Percentiles rank a stretch among this genome's conserved stretches.
Conservation (phyloP, 1,140 invertebrate species). For the Saxidomus purpurata region DNA sequence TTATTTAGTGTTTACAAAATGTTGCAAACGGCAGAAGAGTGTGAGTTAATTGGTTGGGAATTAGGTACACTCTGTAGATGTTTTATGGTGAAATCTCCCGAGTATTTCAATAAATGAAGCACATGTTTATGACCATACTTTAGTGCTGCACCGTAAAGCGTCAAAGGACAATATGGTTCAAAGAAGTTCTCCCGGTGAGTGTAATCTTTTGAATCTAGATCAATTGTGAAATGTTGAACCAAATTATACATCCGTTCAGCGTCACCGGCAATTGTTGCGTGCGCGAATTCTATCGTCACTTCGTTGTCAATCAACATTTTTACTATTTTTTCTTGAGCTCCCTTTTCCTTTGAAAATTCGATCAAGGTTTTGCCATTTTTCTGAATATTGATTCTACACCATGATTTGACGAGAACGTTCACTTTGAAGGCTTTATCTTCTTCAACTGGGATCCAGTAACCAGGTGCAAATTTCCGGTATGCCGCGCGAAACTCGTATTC, state of each 20-base stretch:
- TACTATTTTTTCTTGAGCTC: slow-evolving; percentile 75
- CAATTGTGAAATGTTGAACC: slow-evolving; percentile 74
- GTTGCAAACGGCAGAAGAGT: background rate
- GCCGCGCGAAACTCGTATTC: slow-evolving; percentile 67
- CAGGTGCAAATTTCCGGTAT: slow-evolving; percentile 77
- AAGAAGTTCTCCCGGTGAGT: slow-evolving; percentile 79
- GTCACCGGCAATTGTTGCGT: slow-evolving; percentile 83
- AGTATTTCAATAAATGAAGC: slow-evolving; percentile 70
- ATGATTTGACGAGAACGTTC: slow-evolving; percentile 81
- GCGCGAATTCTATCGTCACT: slow-evolving; percentile 83
- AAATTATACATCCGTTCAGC: slow-evolving; percentile 75
- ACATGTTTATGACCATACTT: slow-evolving; percentile 80
- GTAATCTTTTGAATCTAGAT: slow-evolving; percentile 76
- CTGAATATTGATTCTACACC: slow-evolving; percentile 82
- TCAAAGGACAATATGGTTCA: slow-evolving; percentile 76
- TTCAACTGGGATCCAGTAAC: slow-evolving; percentile 80
- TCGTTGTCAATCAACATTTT: slow-evolving; percentile 79
- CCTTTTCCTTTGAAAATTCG: slow-evolving; percentile 79
- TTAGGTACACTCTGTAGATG: background rate
- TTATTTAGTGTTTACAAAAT: slow-evolving; percentile 5
- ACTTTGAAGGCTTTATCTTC: slow-evolving; percentile 79
- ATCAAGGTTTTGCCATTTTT: slow-evolving; percentile 76
- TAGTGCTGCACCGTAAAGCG: slow-evolving; percentile 78
- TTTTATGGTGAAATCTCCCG: background rate
- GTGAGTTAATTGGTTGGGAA: background rate